A percentile compares a stretch with the other conserved stretches of the same genome.
Evolutionary conservation across 2,113 vertebrate genomes (phyloP).

Genomic region (Rhynchopsitta pachyrhyncha): DNA sequence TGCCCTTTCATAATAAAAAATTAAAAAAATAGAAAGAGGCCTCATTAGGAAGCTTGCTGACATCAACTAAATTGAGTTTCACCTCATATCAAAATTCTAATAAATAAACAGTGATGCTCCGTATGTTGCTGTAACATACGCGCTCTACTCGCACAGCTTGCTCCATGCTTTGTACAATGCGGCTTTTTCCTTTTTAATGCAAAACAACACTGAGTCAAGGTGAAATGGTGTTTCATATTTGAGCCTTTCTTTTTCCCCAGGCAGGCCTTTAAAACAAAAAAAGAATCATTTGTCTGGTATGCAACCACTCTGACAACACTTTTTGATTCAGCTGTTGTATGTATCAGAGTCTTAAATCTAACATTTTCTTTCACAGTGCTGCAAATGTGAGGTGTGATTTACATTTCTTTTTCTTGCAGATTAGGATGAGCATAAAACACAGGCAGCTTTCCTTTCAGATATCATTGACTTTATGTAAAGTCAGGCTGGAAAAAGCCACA

Average conservation of each 20-base stretch:
- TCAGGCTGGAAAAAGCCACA: background rate
- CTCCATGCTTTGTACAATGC: background rate
- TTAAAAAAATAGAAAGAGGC: background rate
- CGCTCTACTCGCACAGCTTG: background rate
- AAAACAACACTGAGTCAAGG: slow-evolving; percentile 3
- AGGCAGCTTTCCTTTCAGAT: background rate
- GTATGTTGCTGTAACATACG: background rate
- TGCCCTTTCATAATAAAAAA: slow-evolving; percentile 40
- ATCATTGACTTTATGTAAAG: background rate
- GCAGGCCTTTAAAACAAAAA: slow-evolving; percentile 15
- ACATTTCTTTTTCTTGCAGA: slow-evolving; percentile 60
- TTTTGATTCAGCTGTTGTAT: background rate
- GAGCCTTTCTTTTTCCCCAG: background rate
- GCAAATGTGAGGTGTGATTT: slow-evolving; percentile 21
- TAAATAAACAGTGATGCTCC: slow-evolving; percentile 7
- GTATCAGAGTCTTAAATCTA: slow-evolving; percentile 20
- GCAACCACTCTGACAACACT: background rate
- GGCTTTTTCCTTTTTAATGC: slow-evolving; percentile 23
- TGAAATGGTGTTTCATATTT: slow-evolving; percentile 24
- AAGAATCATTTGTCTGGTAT: background rate
- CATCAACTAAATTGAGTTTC: slow-evolving; percentile 64
- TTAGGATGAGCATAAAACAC: slow-evolving; percentile 36
- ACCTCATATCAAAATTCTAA: slow-evolving; percentile 45
- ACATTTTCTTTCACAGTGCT: slow-evolving; percentile 4
- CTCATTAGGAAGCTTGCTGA: slow-evolving; percentile 53